Base-by-base conservation (phyloP, 2,797 vertebrate genomes). In the Calcarius lapponicus region DNA sequence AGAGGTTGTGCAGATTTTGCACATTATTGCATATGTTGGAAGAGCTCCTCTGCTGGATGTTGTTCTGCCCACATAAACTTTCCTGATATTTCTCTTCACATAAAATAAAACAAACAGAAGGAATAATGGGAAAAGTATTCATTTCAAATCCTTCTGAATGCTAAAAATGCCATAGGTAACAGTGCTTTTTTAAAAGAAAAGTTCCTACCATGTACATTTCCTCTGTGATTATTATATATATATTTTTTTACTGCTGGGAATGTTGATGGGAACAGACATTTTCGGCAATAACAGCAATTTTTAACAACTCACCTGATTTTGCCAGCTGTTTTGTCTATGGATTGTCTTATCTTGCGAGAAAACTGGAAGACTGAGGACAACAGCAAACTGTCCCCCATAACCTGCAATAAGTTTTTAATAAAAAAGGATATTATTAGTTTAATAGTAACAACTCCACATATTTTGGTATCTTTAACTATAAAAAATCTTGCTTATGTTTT, bases 341-440 rank as follows among this genome's bases (percentile, higher is more conserved):
- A 99, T 95, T 99, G 98, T 93, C 99, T 98, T 97, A 99, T 99
- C 97, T 99, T 99, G 94, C 98, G 98, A 95, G 99, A 99, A 95
- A 99, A 98, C 82, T 99, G 99, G 94, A 99, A 99, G 74, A 99
- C 99, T 4, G 99, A 99, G 24, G 99, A 98, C 90, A 99, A 97
- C 93, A 99, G 98, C 88, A 99, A 98, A 95, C 98, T 99, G 97
- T 99, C 99, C 94, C 99, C 98, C 98, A 99, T 99, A 38, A 99
- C 99, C 99, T 99, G 97, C 71, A 97, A 34, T 48, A 88, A 53
- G 11, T 60, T 96, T 78, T 86, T 80, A 89, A 96, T 58, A 36
- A 54, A 83, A 90, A 89, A 72, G 10, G 31, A 7, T 54, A 62
- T 43, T 54, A 66, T 56, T 78, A 67, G 22, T 66, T 92, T 51